These are phyloP conservation scores for Paralichthys olivaceus DNA, from an alignment of 2,113 vertebrate genomes.

Conservation along the genomic window DNA sequence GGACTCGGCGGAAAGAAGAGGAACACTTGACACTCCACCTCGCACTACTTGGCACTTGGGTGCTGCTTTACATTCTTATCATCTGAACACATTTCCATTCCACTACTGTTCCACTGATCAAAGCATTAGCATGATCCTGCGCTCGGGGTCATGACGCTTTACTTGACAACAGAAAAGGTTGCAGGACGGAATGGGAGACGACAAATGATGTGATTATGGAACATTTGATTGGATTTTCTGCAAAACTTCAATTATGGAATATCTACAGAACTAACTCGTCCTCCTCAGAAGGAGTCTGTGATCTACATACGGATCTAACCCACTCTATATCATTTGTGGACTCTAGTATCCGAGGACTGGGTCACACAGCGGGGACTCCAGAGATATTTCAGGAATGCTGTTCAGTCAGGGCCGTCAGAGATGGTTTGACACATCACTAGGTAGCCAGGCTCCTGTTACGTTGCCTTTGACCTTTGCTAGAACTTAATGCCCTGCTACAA, in stretches of 20 bases:
- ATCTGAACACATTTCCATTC: conserved; percentile 30
- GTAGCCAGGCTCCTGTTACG: conserved; percentile 14
- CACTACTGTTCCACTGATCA: conserved; percentile 1
- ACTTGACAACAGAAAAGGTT: conserved; percentile 5
- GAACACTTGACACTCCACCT: conserved; percentile 40
- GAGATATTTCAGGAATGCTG: conserved; percentile 73
- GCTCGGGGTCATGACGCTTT: neutral
- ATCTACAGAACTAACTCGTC: conserved; percentile 27
- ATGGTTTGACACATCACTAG: conserved; percentile 2
- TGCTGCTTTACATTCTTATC: conserved; percentile 39
- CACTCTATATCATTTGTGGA: conserved; percentile 13
- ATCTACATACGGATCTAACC: neutral
- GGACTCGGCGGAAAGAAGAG: conserved; percentile 26
- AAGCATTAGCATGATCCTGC: conserved; percentile 6
- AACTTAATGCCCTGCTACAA: neutral
- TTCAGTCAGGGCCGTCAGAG: conserved; percentile 26
- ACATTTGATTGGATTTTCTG: conserved; percentile 45
- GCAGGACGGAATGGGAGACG: neutral
- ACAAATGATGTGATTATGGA: conserved; percentile 41
- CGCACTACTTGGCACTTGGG: conserved; percentile 8
- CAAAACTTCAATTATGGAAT: conserved; percentile 25
- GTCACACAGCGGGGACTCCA: conserved; percentile 54
- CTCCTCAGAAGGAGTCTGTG: no score
- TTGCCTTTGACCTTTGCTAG: conserved; percentile 32
- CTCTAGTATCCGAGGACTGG: conserved; percentile 8